Percentiles rank a stretch among this genome's conserved stretches.
phyloP scores from a whole-genome alignment of 2,888 invertebrate species.

The Troglohyphantes excavatus region DNA sequence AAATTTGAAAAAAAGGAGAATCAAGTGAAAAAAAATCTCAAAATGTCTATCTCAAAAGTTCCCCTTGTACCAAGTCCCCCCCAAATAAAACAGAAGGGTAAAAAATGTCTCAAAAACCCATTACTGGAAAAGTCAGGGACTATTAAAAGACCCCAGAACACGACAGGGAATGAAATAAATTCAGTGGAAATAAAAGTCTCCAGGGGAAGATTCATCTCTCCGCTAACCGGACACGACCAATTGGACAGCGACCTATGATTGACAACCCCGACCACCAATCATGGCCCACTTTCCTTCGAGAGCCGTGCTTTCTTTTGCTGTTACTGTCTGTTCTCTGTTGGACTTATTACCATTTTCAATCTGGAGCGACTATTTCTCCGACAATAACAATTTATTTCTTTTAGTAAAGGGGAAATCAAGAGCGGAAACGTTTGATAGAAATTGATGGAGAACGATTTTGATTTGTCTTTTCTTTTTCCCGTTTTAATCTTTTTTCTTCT shows the following conservation, averaged over 20 bases:
- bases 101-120: conserved; percentile 61
- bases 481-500: background rate
- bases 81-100: conserved; percentile 47
- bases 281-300: conserved; percentile 31
- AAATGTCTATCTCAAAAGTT: conserved; percentile 18
- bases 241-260: conserved; percentile 68
- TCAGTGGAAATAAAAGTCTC: conserved; percentile 48
- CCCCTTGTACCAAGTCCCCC: conserved; percentile 32
- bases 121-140: conserved; percentile 65
- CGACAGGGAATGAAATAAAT: conserved; percentile 64
- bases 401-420: background rate
- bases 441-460: conserved; percentile 55
- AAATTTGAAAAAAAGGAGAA: background rate
- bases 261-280: conserved; percentile 66
- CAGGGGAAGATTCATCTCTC: conserved; percentile 44
- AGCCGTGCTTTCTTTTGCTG: conserved; percentile 35
- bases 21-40: background rate
- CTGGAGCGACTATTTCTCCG: conserved; percentile 49
- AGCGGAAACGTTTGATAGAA: conserved; percentile 51
- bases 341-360: conserved; percentile 72
- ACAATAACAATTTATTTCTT: conserved; percentile 54
- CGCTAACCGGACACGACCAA: conserved; percentile 62
- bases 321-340: conserved; percentile 48
- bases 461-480: conserved; percentile 17
- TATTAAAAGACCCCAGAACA: conserved; percentile 62